Evolutionary conservation across 2,888 invertebrate genomes (phyloP), one percentile per base, ranked within the genome.

Genomic region (Smittia aterrima): DNA sequence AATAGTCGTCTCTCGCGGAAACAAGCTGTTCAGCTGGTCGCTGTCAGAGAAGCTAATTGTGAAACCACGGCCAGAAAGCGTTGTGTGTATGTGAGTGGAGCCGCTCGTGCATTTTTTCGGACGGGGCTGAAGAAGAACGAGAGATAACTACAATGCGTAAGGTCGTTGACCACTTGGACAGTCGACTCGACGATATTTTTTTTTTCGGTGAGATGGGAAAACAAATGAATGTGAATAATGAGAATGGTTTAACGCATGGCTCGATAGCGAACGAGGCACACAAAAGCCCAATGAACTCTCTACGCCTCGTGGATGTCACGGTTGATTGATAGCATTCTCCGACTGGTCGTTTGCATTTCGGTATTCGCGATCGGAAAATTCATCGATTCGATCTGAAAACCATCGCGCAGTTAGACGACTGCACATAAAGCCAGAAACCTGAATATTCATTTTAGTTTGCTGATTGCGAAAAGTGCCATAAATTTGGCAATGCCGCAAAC

Each of bases 101-200:
- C 4, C 64, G 27, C 40, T 67, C 67, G 53, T 70, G 70, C 70
- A 70, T 70, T 70, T 54, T 68, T 27, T 70, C 25, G 24, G 6
- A 9, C 11, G 24, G n/a, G 7, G 22, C n/a, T 16, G 53, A 20
- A 20, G 54, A n/a, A 27, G 18, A 22, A 20, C 1, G 9, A 58
- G 20, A 70, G 70, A 70, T 70, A 53, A 70, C 54, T 41, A 25
- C 27, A 25, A 70, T 70, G 70, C 70, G 70, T 70, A 70, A 70
- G 70, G 70, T 70, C 70, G 70, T 27, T 70, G 70, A 70, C 70
- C 70, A 70, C 27, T 32, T 54, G 70, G 70, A 70, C 70, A 70
- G 18, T 67, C 32, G 20, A 22, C 18, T 58, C 22, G 16, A 7
- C 11, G 64, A 4, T 27, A 3, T 58, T 58, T 58, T 58, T 18